Base-by-base conservation (phyloP, 2,888 invertebrate genomes). In the Drosophila anomelani region DNA sequence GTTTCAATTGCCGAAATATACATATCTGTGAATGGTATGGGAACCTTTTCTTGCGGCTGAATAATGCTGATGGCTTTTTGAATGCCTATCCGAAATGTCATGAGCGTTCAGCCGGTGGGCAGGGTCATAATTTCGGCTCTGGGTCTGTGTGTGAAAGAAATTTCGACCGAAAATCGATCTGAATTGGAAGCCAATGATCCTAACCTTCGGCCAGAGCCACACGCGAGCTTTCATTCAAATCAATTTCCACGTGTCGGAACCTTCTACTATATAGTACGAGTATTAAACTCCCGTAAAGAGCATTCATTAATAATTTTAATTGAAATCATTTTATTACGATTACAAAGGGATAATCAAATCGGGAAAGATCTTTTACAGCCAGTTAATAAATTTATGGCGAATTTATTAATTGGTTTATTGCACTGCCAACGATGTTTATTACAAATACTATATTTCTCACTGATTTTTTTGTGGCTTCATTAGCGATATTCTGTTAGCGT, bases 41-140 rank as follows among this genome's bases (percentile, higher is more conserved):
- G 71, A 63, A 69, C 64, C 51, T 58, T 71, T 51, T 44, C 57
- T 34, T 47, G 32, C 20, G 13, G 46, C 23, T 44, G 53, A 56
- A 61, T 57, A 62, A 49, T 53, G 55, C 78, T 81, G 88, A 88
- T 83, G 85, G 74, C 51, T 80, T 85, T 88, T 83, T 88, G 59
- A 88, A 80, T 78, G 76, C 78, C 63, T 41, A 61, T 55, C 49
- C 68, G 67, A 88, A 83, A 83, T 88, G 88, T 88, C 88, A 88
- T 82, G 83, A 83, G 57, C 83, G 86, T 71, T 62, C 83, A 73
- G 29, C 63, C 60, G 53, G 10, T 75, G 73, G 55, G 67, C 88
- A 88, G 85, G 83, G 88, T 85, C 85, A 49, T 41, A 57, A n/a
- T 36, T 36, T 26, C 23, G 36, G 7, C 29, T 55, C 26, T 60